Evolutionary conservation across 1,140 invertebrate genomes (phyloP), one percentile per base, ranked within the genome.

Genomic region (Halotydeus destructor): DNA sequence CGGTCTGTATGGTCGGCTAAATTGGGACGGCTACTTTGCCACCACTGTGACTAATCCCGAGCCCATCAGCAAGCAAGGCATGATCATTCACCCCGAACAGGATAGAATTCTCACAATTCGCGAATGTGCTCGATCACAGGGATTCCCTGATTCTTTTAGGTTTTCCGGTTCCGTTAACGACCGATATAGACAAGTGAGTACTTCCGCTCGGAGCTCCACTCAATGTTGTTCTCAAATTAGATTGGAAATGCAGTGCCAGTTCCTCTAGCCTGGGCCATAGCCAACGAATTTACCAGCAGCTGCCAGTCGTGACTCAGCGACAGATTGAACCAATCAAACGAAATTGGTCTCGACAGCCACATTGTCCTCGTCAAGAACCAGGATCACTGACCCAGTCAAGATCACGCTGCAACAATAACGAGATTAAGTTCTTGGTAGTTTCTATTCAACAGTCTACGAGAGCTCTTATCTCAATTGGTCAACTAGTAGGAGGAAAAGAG

Each of bases 201-300:
- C 26, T 28, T 16, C 18, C 33, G 9, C 9, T 22, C 18, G 1
- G n/a, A 33, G 24, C 14, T 16, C 1, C n/a, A 38, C 25, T 12
- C 12, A 35, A 27, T 36, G 27, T 35, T 43, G 19, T 34, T 21
- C 35, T 43, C 50, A 30, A 30, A 30, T 3, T 18, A 63, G 65
- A 69, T 76, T 55, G 82, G 82, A 12, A 86, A 85, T 60, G 81
- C 81, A 14, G 81, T 88, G 0, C 81, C 82, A 6, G 80, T 80
- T 2, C 78, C 78, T 2, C 61, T 85, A 48, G 77, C 72, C 31
- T 62, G 64, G 41, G 76, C 76, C 0, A 64, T 86, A 45, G 82
- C 79, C 3, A 54, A 69, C 38, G 77, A 84, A 60, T 72, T 81
- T n/a, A n/a, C n/a, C n/a, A n/a, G n/a, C n/a, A n/a, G n/a, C n/a